A percentile compares a stretch with the other conserved stretches of the same genome.
These are phyloP conservation scores for Gambelia wislizenii DNA, from an alignment of 2,797 vertebrate genomes.

Conservation along the genomic window DNA sequence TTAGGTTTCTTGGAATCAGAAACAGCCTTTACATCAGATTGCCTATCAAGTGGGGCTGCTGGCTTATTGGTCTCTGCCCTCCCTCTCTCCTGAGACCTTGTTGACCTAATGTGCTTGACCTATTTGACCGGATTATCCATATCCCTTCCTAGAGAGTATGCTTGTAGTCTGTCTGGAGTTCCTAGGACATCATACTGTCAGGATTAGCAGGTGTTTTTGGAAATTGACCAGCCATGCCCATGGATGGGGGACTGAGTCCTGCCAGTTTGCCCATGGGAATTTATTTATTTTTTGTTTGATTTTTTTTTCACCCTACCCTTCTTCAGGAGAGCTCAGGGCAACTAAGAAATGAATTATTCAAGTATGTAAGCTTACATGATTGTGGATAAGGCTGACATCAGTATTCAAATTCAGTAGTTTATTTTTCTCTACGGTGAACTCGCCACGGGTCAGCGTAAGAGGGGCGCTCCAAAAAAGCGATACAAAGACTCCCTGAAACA, in stretches of 20 bases:
- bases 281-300: too few relatives aligned
- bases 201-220: background rate
- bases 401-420: background rate
- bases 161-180: background rate
- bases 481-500: too few relatives aligned
- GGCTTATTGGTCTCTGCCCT: background rate
- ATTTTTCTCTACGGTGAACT: too few relatives aligned
- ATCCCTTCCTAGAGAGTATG: background rate
- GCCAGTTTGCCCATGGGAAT: background rate
- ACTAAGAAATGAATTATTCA: background rate
- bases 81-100: too few relatives aligned
- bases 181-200: background rate
- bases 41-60: background rate
- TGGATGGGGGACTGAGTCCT: background rate
- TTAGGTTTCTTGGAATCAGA: background rate
- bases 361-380: background rate
- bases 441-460: too few relatives aligned
- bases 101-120: background rate
- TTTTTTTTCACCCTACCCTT: too few relatives aligned
- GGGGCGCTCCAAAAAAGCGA: too few relatives aligned
- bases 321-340: too few relatives aligned
- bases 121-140: background rate
- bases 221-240: background rate
- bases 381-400: background rate
- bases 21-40: background rate